Percentiles rank a stretch among this genome's conserved stretches.
These are phyloP conservation scores for Drosophila ustulata DNA, from an alignment of 2,888 invertebrate species.

Conservation along the genomic window DNA sequence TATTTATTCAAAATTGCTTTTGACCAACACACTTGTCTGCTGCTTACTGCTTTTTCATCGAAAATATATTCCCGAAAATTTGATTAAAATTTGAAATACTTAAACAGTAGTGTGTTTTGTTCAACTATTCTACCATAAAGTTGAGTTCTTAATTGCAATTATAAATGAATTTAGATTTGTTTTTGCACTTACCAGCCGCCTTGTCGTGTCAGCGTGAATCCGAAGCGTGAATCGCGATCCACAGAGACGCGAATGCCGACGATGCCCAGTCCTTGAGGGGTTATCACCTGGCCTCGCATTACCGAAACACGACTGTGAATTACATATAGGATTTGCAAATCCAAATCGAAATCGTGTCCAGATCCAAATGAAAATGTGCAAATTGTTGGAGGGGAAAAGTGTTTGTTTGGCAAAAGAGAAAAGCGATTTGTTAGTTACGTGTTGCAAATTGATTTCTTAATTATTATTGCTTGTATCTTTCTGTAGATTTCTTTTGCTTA, in stretches of 20 bases:
- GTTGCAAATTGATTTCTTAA: conserved; percentile 25
- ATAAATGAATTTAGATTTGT: not conserved
- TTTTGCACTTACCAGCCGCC: conserved; percentile 94
- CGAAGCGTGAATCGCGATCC: conserved; percentile 96
- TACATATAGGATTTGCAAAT: no score
- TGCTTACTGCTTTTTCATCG: no score
- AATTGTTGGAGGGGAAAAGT: conserved; percentile 6
- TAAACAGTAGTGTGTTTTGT: no score
- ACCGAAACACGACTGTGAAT: conserved; percentile 97
- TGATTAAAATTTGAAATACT: no score
- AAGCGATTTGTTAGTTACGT: conserved; percentile 61
- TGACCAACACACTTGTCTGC: no score
- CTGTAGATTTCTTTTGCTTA: conserved; percentile 30
- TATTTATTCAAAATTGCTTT: no score
- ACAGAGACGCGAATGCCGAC: conserved; percentile 98
- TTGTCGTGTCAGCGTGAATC: conserved; percentile 96
- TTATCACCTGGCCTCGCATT: conserved; percentile 98
- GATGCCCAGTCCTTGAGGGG: conserved; percentile 97
- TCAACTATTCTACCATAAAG: no score
- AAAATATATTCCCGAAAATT: no score
- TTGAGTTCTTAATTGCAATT: not conserved
- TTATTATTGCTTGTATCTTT: conserved; percentile 22
- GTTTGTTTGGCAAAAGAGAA: conserved; percentile 58
- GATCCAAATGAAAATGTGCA: conserved; percentile 1
- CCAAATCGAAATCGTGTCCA: not conserved